Evolutionary conservation across 2,797 vertebrate genomes (phyloP), one percentile per base, ranked within the genome.

Genomic region (Sphenodon punctatus): DNA sequence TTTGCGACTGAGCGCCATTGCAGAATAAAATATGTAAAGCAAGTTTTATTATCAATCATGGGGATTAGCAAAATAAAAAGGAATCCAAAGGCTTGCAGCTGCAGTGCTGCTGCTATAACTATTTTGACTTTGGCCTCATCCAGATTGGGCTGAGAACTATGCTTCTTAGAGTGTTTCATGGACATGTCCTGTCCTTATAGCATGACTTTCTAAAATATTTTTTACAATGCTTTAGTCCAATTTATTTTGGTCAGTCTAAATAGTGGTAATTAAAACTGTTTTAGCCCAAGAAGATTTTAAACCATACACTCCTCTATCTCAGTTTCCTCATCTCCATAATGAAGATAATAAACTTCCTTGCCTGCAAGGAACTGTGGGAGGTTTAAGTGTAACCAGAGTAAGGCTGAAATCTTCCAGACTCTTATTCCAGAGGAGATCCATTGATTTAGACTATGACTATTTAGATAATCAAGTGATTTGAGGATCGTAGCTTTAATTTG

Each of bases 1-100:
- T 56, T 68, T 56, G 19, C 22, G 17, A 61, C 4, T 88, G 88
- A 87, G 66, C 30, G 70, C 49, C 30, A 36, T 12, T 68, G 14
- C 49, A 66, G 67, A 41, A 2, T 8, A 49, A 34, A 76, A 60
- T 32, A 15, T 1, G 10, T 1, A 0, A 53, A 12, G 5, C 9
- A 11, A 36, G 25, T 20, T 49, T 12, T 53, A 41, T 27, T 34
- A 72, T 23, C 53, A 5, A 5, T 7, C 0, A 2, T 20, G 56
- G 32, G 14, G 79, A 45, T 65, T 42, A 42, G 68, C 23, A 32
- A 22, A 13, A 14, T 32, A 49, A 11, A 13, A 19, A 45, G n/a
- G 25, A 34, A 34, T 34, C 7, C 34, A 34, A 34, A 34, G 34
- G 34, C 34, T 6, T 34, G 19, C 8, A 30, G 16, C 55, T 15